Evolutionary conservation across 2,113 vertebrate genomes (phyloP), one percentile per base, ranked within the genome.

Genomic region (Ceyx margarethae): DNA sequence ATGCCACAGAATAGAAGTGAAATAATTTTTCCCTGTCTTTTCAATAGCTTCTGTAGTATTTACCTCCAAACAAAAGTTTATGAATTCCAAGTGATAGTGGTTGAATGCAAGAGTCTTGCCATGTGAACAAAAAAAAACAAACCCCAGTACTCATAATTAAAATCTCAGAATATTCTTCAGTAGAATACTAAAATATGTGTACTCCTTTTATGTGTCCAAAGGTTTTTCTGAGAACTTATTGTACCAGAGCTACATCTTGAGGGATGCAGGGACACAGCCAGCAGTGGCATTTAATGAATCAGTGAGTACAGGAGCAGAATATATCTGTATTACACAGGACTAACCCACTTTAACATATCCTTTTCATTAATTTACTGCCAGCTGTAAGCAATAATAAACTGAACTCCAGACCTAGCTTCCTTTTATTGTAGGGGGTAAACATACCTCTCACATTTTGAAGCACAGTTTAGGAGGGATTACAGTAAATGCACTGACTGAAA

Each of bases 301-400:
- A 75, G 35, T 85, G 50, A n/a, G 23, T 85, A 62, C 29, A 78
- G 33, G 33, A 84, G 17, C 43, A 64, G 48, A 74, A 67, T 75
- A 60, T 51, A 83, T 29, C 53, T 78, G 51, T 37, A 43, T 74
- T 56, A 60, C 48, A 58, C 43, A 65, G 53, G 28, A 45, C 61
- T 75, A 86, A 81, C 56, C 18, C 51, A 88, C 46, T 11, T 93
- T 86, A 82, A 93, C 33, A 62, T 78, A 84, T 62, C 56, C 19
- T 93, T 82, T 91, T 40, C 37, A 37, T 83, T 90, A 71, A 58
- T 88, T 80, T 88, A 50, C 51, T 77, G 64, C 46, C 62, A 81
- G 61, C 60, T 82, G 82, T 48, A 85, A 43, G 22, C 58, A 81
- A 35, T 61, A 81, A 48, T 35, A 93, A 87, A 79, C 23, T 75